A percentile compares a stretch with the other conserved stretches of the same genome.
These are phyloP conservation scores for Monodelphis domestica DNA, from an alignment of 2,797 vertebrate species.

Conservation along the genomic window DNA sequence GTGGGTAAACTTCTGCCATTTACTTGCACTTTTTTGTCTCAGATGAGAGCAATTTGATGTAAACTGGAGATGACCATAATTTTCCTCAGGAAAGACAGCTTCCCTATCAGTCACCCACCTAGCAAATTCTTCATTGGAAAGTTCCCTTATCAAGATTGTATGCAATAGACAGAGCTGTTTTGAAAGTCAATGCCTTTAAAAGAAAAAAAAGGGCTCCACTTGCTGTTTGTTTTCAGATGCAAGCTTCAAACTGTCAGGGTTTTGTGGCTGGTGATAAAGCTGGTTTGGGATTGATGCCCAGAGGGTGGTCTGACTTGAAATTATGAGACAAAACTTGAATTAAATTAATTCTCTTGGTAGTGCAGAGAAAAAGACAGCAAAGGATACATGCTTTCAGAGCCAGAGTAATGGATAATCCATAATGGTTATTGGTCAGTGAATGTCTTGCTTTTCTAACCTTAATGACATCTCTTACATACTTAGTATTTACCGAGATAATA, in stretches of 20 bases:
- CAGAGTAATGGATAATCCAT: slow-evolving; percentile 16
- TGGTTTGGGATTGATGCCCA: slow-evolving; percentile 78
- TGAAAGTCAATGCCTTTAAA: slow-evolving; percentile 83
- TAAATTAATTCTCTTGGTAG: slow-evolving; percentile 76
- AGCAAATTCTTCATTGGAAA: slow-evolving; percentile 77
- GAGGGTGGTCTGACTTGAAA: slow-evolving; percentile 80
- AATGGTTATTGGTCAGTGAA: slow-evolving; percentile 31
- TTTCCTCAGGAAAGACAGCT: slow-evolving; percentile 77
- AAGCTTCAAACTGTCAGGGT: slow-evolving; percentile 84
- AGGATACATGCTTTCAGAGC: neutral
- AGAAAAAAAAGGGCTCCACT: slow-evolving; percentile 72
- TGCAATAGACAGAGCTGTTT: slow-evolving; percentile 80
- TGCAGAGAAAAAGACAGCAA: slow-evolving; percentile 50
- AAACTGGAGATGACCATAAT: slow-evolving; percentile 71
- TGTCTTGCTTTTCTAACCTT: slow-evolving; percentile 49
- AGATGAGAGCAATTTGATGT: slow-evolving; percentile 74
- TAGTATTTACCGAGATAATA: slow-evolving; percentile 53
- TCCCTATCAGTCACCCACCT: slow-evolving; percentile 73
- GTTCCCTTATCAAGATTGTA: slow-evolving; percentile 81
- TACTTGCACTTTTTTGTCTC: slow-evolving; percentile 75
- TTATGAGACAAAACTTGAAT: slow-evolving; percentile 82
- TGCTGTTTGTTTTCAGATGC: slow-evolving; percentile 76
- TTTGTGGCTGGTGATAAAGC: slow-evolving; percentile 84
- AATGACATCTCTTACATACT: slow-evolving; percentile 38
- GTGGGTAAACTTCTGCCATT: slow-evolving; percentile 64